Base-by-base conservation (phyloP, 2,888 invertebrate species). In the Alcis repandata region DNA sequence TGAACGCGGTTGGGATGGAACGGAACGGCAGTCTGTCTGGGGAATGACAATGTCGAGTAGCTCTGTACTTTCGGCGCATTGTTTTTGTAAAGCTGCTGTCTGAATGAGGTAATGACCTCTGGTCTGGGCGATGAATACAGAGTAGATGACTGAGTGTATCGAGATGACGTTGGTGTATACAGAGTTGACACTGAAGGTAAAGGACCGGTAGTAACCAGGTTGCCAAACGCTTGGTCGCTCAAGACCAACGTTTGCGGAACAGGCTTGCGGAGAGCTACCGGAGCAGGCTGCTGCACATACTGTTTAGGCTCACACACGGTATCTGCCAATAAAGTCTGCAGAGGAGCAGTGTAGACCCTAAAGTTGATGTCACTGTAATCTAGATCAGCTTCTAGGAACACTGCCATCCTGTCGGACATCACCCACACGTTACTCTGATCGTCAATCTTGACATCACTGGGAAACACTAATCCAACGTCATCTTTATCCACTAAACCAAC, bases 331-430 rank as follows among this genome's bases (percentile, higher is more conserved):
- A 97, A 91, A 0, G 90, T 90, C 27, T 94, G 93, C n/a, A 97
- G 87, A 0, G 96, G 95, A 0, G 96, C 96, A 2, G 95, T 95
- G 75, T 95, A 95, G 70, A 97, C 95, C 77, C 97, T 95, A 89
- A 97, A 97, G 82, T 97, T 97, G 10, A 96, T 94, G 72, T 97
- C 97, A 48, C 94, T 95, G 79, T 95, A 97, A 81, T 97, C 95
- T 38, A 97, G 86, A 45, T 94, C 94, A 6, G 95, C 89, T 73
- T 95, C 94, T 36, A 97, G 88, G 78, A 97, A 97, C 11, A 96
- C 95, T 0, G 97, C 96, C 97, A 97, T 97, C 43, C 96, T 94
- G 83, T 97, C 97, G 0, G 97, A 97, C 2, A 97, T 94, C 0
- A 97, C 96, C 97, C 97, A 97, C 2, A 96, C 93, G 70, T 96